Percentiles rank a stretch among this genome's conserved stretches.
phyloP scores from a whole-genome alignment of 2,113 vertebrate species.

The Clarias gariepinus region DNA sequence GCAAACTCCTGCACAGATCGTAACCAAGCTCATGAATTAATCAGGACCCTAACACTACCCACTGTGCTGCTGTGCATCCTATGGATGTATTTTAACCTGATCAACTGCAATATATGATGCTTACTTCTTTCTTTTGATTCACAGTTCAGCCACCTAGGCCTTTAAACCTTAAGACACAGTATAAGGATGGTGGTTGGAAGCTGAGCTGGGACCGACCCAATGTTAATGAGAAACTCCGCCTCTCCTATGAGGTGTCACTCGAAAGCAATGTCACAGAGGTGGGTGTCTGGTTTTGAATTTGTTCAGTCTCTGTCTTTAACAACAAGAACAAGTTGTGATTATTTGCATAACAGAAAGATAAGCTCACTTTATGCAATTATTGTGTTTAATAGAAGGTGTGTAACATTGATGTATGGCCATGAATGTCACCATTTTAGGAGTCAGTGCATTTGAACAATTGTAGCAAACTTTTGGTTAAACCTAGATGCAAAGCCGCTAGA shows the following conservation, averaged over 20 bases:
- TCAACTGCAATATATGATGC: not conserved
- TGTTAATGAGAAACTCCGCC: accelerated
- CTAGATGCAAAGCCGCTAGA: not conserved
- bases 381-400: not conserved
- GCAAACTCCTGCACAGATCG: not conserved
- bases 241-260: slow-evolving; percentile 56
- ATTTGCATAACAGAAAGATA: not conserved
- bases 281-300: not conserved
- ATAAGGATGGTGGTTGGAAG: slow-evolving; percentile 38
- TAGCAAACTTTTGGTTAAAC: not conserved
- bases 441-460: not conserved
- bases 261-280: slow-evolving; percentile 9
- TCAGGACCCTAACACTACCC: not conserved
- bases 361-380: not conserved
- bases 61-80: not conserved
- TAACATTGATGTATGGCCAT: not conserved
- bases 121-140: not conserved
- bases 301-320: not conserved
- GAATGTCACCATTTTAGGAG: not conserved
- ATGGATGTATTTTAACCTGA: not conserved
- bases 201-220: slow-evolving; percentile 59
- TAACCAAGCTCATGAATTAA: not conserved
- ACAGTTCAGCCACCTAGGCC: slow-evolving; percentile 64
- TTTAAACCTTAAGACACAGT: slow-evolving; percentile 34
- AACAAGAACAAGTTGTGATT: not conserved